A percentile compares a stretch with the other conserved stretches of the same genome.
Conservation (phyloP, 2,113 vertebrate genomes). For the Manacus vitellinus region DNA sequence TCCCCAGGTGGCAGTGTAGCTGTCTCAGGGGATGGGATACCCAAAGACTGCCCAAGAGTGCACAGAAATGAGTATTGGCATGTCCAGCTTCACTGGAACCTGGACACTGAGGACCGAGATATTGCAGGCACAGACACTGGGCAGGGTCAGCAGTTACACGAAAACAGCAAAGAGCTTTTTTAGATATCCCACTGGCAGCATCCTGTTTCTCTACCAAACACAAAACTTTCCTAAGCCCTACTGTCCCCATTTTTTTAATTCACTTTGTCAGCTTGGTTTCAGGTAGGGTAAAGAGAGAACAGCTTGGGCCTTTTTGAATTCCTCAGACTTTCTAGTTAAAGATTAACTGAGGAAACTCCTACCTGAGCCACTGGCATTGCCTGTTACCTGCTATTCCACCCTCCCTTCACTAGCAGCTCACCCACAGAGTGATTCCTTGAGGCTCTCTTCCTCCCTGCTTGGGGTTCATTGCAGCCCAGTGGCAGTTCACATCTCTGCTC, state of each 20-base stretch:
- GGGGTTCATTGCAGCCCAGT: neutral
- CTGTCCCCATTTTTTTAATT: neutral
- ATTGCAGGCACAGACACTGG: rapidly evolving
- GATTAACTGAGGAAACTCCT: neutral
- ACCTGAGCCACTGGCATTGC: neutral
- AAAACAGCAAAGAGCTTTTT: neutral
- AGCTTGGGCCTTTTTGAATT: neutral
- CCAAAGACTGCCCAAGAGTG: neutral
- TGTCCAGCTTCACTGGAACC: neutral
- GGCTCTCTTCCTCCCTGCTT: neutral
- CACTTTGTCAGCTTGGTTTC: neutral
- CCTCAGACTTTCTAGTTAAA: neutral
- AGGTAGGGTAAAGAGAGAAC: neutral
- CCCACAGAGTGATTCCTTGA: neutral
- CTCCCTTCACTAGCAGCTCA: neutral
- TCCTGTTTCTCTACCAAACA: neutral
- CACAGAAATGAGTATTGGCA: neutral
- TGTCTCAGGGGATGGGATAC: neutral
- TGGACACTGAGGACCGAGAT: neutral
- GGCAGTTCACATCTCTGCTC: neutral
- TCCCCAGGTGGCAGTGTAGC: too few relatives aligned
- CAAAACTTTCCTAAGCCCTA: neutral
- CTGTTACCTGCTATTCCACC: neutral
- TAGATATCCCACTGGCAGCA: neutral
- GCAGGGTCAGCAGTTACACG: neutral